A percentile compares a stretch with the other conserved stretches of the same genome.
Conservation (phyloP, 2,797 vertebrate species). For the Galagoides demidoff region DNA sequence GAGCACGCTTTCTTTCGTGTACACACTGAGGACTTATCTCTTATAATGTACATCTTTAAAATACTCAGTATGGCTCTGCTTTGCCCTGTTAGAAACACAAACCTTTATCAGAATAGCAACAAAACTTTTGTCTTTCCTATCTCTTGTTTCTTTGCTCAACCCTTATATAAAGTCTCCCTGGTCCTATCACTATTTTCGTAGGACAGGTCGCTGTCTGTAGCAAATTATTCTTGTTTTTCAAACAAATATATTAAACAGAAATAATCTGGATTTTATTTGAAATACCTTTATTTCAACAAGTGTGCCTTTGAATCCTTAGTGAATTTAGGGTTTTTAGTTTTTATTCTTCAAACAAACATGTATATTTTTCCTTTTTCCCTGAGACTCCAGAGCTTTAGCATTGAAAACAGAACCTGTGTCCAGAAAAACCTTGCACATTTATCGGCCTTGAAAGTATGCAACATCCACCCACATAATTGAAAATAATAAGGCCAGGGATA, state of each 20-base stretch:
- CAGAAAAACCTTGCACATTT: constrained; percentile 80
- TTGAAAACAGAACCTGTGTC: constrained; percentile 78
- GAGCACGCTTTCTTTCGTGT: neutral
- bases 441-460: constrained; percentile 86
- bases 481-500: constrained; percentile 90
- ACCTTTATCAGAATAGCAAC: constrained; percentile 1
- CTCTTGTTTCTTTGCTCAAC: constrained; percentile 4
- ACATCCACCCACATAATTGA: constrained; percentile 88
- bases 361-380: constrained; percentile 10
- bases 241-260: constrained; percentile 74
- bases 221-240: constrained; percentile 58
- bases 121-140: constrained; percentile 27
- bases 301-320: constrained; percentile 66
- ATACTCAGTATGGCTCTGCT: neutral
- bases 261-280: constrained; percentile 61
- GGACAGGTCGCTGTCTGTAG: constrained; percentile 47
- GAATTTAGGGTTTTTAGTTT: constrained; percentile 55
- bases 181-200: constrained; percentile 72
- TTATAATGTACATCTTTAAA: neutral
- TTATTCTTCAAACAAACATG: constrained; percentile 36
- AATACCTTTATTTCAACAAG: constrained; percentile 71
- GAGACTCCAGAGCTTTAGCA: constrained; percentile 63
- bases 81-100: neutral
- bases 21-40: neutral
- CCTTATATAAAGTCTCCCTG: constrained; percentile 59